Evolutionary conservation across 2,113 vertebrate species (phyloP).

Genomic region (Cyrtonyx montezumae): DNA sequence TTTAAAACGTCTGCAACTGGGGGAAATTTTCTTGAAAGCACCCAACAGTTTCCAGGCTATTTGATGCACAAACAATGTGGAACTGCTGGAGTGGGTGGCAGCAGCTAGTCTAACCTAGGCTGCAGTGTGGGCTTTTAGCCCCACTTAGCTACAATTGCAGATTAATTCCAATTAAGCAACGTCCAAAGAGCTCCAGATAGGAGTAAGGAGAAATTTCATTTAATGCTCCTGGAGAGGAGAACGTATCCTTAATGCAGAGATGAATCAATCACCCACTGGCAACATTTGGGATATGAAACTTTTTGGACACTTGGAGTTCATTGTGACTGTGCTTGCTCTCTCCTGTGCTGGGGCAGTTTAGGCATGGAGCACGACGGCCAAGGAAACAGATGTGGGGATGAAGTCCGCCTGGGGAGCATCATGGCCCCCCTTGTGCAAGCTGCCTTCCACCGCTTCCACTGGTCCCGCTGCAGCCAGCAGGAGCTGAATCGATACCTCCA

Average conservation of each 20-base stretch:
- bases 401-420: conserved; percentile 97
- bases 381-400: conserved; percentile 95
- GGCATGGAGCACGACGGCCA: conserved; percentile 98
- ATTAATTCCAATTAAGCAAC: neutral
- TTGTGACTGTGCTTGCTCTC: neutral
- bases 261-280: neutral
- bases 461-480: conserved; percentile 98
- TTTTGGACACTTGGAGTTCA: accelerated
- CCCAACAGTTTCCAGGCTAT: neutral
- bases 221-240: neutral
- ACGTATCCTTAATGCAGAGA: neutral
- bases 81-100: neutral
- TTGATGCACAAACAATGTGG: neutral
- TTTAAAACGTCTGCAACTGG: neutral
- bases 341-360: conserved; percentile 76
- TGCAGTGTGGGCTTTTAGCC: neutral
- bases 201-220: neutral
- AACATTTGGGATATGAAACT: neutral
- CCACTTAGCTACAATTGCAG: neutral
- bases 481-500: conserved; percentile 94
- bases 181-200: neutral
- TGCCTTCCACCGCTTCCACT: conserved; percentile 97
- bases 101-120: neutral
- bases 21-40: neutral
- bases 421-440: conserved; percentile 98